Percentiles rank a stretch among this genome's conserved stretches.
phyloP scores from a whole-genome alignment of 2,113 vertebrate species.

The Mormoops blainvillei region DNA sequence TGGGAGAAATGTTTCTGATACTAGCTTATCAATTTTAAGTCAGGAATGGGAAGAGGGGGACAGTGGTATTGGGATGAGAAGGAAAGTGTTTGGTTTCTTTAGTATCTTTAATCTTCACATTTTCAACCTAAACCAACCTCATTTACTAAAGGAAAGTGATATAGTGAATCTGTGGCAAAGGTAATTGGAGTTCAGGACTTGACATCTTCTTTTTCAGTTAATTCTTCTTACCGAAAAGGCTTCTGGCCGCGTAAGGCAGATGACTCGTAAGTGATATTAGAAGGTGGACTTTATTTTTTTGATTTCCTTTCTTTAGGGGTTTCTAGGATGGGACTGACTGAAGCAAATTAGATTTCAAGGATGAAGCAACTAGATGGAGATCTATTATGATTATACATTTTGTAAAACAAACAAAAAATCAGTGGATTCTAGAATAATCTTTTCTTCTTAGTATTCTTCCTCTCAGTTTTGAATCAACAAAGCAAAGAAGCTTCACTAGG shows the following conservation, averaged over 20 bases:
- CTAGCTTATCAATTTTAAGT: background rate
- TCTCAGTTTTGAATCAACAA: background rate
- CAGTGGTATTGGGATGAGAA: background rate
- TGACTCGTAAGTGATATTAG: background rate
- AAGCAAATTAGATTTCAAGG: slow-evolving; percentile 14
- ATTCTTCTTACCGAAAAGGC: background rate
- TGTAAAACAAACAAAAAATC: background rate
- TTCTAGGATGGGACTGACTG: background rate
- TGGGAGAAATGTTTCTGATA: background rate
- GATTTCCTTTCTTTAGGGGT: background rate
- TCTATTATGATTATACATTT: background rate
- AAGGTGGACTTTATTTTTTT: slow-evolving; percentile 6
- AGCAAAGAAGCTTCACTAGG: background rate
- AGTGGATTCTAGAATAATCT: background rate
- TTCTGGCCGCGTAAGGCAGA: background rate
- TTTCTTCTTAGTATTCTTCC: background rate
- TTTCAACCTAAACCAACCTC: background rate
- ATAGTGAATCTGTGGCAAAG: background rate
- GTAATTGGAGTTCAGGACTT: slow-evolving; percentile 11
- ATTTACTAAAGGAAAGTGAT: slow-evolving; percentile 9
- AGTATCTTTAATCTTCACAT: background rate
- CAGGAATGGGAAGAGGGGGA: background rate
- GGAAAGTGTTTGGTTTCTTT: background rate
- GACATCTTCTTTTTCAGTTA: background rate
- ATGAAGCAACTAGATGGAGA: background rate